phyloP scores from a whole-genome alignment of 2,888 invertebrate species.

The Caenorhabditis afra region DNA sequence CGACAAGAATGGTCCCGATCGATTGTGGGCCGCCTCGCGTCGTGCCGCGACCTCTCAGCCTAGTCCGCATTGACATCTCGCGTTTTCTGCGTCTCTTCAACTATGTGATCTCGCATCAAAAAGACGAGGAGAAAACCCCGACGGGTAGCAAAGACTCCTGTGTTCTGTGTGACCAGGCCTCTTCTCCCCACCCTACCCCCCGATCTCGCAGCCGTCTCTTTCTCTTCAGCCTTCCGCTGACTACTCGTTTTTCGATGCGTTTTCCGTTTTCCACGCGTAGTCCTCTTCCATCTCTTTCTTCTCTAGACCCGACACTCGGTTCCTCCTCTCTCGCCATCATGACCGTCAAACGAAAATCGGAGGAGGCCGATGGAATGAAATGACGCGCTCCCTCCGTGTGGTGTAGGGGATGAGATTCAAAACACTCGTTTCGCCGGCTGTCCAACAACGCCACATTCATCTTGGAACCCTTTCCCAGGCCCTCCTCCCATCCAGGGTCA shows the following conservation, averaged over 20 bases:
- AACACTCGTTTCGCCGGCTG: too few relatives aligned
- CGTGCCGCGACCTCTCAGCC: too few relatives aligned
- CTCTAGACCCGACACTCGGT: too few relatives aligned
- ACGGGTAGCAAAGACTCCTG: background rate
- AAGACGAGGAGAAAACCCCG: conserved; percentile 3
- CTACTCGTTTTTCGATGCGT: conserved; percentile 13
- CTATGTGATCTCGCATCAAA: background rate
- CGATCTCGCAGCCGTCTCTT: conserved; percentile 8
- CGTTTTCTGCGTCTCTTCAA: conserved; percentile 1
- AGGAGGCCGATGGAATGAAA: background rate
- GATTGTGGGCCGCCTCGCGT: conserved; percentile 4
- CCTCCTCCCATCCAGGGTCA: too few relatives aligned
- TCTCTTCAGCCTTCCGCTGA: background rate
- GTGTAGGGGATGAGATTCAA: too few relatives aligned
- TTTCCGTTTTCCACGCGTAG: conserved; percentile 2
- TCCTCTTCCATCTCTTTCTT: background rate
- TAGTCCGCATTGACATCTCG: conserved; percentile 1
- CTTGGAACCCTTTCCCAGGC: too few relatives aligned
- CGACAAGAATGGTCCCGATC: conserved; percentile 16
- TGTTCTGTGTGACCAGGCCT: conserved; percentile 16
- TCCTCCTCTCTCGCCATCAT: too few relatives aligned
- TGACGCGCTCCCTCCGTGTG: background rate
- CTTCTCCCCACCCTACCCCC: background rate
- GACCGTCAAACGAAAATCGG: conserved; percentile 5
- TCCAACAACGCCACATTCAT: too few relatives aligned